Conservation (phyloP, 1,140 invertebrate species). For the Camponotus floridanus region DNA sequence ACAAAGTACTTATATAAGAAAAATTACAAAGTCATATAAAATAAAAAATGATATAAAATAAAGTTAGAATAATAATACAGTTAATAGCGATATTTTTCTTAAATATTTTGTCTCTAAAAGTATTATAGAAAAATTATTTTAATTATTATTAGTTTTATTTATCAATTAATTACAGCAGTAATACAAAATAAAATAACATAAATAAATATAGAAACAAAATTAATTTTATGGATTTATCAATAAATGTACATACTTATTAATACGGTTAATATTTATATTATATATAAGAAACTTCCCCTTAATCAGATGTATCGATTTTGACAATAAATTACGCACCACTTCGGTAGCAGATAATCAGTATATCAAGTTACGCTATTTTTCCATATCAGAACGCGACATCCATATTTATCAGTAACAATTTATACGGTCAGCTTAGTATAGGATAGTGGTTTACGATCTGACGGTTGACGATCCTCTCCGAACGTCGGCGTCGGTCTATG, state of each 20-base stretch:
- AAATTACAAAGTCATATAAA: too few relatives aligned
- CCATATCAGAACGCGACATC: constrained; percentile 57
- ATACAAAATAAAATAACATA: not conserved
- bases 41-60: too few relatives aligned
- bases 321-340: constrained; percentile 8
- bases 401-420: constrained; percentile 74
- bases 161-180: not conserved
- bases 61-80: too few relatives aligned
- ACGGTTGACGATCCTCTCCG: constrained; percentile 67
- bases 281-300: not conserved
- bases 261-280: not conserved
- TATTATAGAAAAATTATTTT: not conserved
- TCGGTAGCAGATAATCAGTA: constrained; percentile 15
- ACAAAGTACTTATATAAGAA: not conserved
- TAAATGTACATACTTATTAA: not conserved
- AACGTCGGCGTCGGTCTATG: constrained; percentile 61
- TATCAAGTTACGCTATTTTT: constrained; percentile 64
- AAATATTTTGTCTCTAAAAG: not conserved
- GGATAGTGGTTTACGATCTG: constrained; percentile 65
- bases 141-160: not conserved
- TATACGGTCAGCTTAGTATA: constrained; percentile 65
- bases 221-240: not conserved
- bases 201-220: constrained; percentile 5
- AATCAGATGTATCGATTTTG: not conserved
- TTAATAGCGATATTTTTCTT: too few relatives aligned